phyloP scores from a whole-genome alignment of 2,113 vertebrate species.

The Larimichthys polyactis region DNA sequence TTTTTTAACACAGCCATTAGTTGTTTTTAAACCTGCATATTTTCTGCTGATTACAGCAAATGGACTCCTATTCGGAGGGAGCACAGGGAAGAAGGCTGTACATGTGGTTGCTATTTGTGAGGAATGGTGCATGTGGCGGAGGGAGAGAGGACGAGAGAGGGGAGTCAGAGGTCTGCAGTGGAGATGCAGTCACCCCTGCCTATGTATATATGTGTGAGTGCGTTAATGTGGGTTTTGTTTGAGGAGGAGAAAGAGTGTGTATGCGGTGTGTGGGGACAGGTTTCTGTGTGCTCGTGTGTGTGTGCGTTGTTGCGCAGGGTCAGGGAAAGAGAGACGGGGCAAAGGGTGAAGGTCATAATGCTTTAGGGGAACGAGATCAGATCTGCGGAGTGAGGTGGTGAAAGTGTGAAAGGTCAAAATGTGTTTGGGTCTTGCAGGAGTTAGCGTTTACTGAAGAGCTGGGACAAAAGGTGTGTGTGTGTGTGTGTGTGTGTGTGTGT shows the following conservation, averaged over 20 bases:
- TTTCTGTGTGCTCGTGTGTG: slow-evolving; percentile 68
- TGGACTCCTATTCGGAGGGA: slow-evolving; percentile 89
- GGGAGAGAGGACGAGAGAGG: slow-evolving; percentile 86
- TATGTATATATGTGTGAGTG: slow-evolving; percentile 52
- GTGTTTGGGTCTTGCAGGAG: slow-evolving; percentile 56
- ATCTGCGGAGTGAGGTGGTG: slow-evolving; percentile 59
- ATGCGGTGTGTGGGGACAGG: slow-evolving; percentile 9
- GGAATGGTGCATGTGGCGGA: slow-evolving; percentile 87
- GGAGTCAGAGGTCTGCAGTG: slow-evolving; percentile 86
- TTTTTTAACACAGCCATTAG: slow-evolving; percentile 86
- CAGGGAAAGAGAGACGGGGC: slow-evolving; percentile 55
- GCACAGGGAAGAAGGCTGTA: slow-evolving; percentile 83
- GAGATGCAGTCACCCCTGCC: slow-evolving; percentile 87
- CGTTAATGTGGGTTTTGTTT: slow-evolving; percentile 52
- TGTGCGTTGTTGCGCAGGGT: slow-evolving; percentile 65
- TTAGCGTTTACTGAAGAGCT: slow-evolving; percentile 33
- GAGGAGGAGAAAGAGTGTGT: slow-evolving; percentile 61
- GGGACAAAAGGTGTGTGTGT: slow-evolving; percentile 16
- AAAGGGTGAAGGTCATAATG: slow-evolving; percentile 73
- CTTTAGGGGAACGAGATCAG: slow-evolving; percentile 70
- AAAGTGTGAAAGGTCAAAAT: slow-evolving; percentile 72
- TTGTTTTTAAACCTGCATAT: slow-evolving; percentile 89
- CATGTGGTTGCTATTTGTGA: slow-evolving; percentile 99
- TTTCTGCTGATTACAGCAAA: slow-evolving; percentile 97
- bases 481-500: slow-evolving; percentile 2